Percentiles rank a stretch among this genome's conserved stretches.
Conservation (phyloP, 2,888 invertebrate genomes). For the Monopis laevigella region DNA sequence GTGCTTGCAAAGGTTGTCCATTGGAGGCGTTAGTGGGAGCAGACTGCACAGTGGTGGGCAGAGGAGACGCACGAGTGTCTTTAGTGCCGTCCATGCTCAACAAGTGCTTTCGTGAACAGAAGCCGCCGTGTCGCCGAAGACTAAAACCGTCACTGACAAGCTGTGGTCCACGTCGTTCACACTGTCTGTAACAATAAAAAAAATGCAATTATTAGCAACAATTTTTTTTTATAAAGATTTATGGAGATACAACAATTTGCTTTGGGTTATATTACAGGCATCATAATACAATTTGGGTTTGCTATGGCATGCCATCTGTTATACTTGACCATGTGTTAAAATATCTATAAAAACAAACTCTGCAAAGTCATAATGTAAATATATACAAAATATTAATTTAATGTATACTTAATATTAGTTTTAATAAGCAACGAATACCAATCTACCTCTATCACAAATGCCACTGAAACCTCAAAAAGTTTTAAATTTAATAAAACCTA, state of each 20-base stretch:
- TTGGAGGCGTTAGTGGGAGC: slow-evolving; percentile 27
- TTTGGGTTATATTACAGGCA: too few relatives aligned
- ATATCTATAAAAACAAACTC: too few relatives aligned
- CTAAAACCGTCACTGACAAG: slow-evolving; percentile 54
- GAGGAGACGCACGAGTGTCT: slow-evolving; percentile 63
- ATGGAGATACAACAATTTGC: too few relatives aligned
- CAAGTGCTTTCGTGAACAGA: slow-evolving; percentile 58
- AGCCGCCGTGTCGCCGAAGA: too few relatives aligned
- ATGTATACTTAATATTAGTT: too few relatives aligned
- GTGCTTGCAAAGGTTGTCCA: slow-evolving; percentile 42
- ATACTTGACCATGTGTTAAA: too few relatives aligned
- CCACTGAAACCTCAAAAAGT: slow-evolving; percentile 5
- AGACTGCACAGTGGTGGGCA: slow-evolving; percentile 42
- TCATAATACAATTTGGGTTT: too few relatives aligned
- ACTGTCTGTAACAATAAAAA: slow-evolving; percentile 33
- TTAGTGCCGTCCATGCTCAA: slow-evolving; percentile 92
- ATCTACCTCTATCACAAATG: background rate
- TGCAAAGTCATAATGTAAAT: too few relatives aligned
- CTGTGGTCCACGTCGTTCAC: slow-evolving; percentile 61
- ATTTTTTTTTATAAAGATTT: too few relatives aligned
- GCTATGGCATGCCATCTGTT: too few relatives aligned
- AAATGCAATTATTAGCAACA: background rate
- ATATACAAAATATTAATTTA: too few relatives aligned
- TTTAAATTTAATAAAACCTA: slow-evolving; percentile 9
- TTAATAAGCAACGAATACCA: too few relatives aligned